Percentiles rank a stretch among this genome's conserved stretches.
Evolutionary conservation across 2,113 vertebrate species (phyloP).

Genomic region (Pituophis catenifer): DNA sequence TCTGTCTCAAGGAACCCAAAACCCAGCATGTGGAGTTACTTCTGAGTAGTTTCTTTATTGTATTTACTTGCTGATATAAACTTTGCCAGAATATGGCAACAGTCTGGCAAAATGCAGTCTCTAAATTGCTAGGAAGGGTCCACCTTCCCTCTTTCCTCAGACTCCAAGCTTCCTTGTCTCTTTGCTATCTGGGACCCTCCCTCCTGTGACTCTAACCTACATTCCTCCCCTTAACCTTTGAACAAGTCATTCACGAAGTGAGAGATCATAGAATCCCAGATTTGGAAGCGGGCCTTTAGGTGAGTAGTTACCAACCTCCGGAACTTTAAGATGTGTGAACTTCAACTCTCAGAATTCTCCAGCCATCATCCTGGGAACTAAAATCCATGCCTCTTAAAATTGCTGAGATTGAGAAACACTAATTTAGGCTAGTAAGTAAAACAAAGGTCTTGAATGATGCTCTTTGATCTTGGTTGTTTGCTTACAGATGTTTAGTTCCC

Average conservation of each 20-base stretch:
- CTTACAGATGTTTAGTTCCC: neutral
- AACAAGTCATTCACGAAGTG: neutral
- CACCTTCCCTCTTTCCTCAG: neutral
- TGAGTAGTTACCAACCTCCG: neutral
- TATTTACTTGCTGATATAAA: neutral
- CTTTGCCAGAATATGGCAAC: neutral
- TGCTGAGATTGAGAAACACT: neutral
- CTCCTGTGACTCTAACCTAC: neutral
- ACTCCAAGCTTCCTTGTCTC: neutral
- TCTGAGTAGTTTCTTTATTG: neutral
- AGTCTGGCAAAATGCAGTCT: neutral
- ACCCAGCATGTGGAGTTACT: neutral
- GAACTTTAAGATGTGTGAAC: neutral
- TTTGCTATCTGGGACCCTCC: neutral
- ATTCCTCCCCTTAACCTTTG: neutral
- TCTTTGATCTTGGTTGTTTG: neutral
- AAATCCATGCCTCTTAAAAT: neutral
- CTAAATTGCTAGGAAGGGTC: neutral
- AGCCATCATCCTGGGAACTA: neutral
- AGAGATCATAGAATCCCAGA: neutral
- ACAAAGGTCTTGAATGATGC: neutral
- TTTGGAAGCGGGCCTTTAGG: neutral
- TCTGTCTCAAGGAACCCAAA: neutral
- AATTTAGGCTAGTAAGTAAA: neutral
- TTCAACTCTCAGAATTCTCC: neutral